These are phyloP conservation scores for Columba livia DNA, from an alignment of 2,113 vertebrate genomes.

Conservation along the genomic window DNA sequence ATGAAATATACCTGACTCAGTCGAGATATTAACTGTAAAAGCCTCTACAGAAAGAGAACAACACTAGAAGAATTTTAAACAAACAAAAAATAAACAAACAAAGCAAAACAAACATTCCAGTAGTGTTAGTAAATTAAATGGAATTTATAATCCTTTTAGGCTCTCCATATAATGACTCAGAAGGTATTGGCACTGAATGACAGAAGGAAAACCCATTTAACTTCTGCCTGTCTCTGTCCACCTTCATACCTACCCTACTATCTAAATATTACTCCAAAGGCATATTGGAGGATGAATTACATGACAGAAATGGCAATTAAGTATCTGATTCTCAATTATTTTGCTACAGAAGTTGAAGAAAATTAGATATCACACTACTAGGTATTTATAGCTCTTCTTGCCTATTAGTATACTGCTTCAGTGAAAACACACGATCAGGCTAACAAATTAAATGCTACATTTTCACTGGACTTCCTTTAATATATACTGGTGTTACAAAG, in stretches of 20 bases:
- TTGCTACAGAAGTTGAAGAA: background rate
- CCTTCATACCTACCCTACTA: background rate
- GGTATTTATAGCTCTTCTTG: background rate
- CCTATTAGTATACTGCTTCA: background rate
- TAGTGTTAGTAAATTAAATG: background rate
- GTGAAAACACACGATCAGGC: background rate
- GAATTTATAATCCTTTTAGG: background rate
- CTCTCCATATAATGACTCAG: background rate
- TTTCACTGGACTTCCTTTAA: background rate
- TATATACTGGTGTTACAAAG: background rate
- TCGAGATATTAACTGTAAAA: background rate
- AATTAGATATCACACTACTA: background rate
- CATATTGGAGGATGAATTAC: background rate
- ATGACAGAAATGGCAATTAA: background rate
- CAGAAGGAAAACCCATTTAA: background rate
- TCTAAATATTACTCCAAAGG: background rate
- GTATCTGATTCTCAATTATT: background rate
- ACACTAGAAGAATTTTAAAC: background rate
- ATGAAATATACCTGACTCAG: background rate
- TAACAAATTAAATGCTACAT: background rate
- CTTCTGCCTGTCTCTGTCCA: background rate
- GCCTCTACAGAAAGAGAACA: background rate
- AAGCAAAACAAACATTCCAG: background rate
- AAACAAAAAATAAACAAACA: background rate
- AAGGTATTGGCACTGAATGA: background rate